phyloP scores from a whole-genome alignment of 2,888 invertebrate species.

The Metopia argyrocephala region DNA sequence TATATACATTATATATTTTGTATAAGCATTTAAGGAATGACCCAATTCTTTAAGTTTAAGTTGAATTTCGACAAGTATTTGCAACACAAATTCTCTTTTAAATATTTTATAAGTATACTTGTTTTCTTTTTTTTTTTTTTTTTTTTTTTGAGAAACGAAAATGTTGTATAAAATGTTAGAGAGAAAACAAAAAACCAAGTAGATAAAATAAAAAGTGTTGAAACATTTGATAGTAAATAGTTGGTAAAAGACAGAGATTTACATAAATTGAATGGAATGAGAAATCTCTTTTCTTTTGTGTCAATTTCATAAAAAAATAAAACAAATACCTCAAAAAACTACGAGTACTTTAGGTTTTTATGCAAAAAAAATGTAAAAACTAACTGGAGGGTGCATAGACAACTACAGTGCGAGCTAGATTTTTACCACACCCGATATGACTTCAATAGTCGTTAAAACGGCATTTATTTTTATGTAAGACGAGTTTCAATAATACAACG shows the following conservation, averaged over 20 bases:
- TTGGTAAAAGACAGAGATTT: background rate
- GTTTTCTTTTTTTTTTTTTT: slow-evolving; percentile 16
- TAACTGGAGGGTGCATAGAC: no score
- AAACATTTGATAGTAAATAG: slow-evolving; percentile 2
- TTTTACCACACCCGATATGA: no score
- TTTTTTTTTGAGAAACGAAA: background rate
- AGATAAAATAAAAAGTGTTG: background rate
- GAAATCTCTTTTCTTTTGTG: background rate
- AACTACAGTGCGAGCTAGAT: no score
- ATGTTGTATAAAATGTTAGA: background rate
- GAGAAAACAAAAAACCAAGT: background rate
- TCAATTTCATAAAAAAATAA: background rate
- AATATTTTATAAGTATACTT: slow-evolving; percentile 3
- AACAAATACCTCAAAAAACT: no score
- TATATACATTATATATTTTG: background rate
- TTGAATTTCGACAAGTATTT: background rate
- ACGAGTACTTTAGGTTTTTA: no score
- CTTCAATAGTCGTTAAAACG: no score
- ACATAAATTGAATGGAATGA: background rate
- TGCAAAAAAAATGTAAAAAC: no score
- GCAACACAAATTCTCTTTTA: background rate
- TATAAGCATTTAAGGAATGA: slow-evolving; percentile 7
- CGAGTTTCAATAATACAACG: no score
- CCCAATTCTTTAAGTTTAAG: slow-evolving; percentile 34
- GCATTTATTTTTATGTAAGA: no score